Percentiles rank a stretch among this genome's conserved stretches.
Evolutionary conservation across 1,140 invertebrate genomes (phyloP).

Genomic region (Camponotus floridanus): DNA sequence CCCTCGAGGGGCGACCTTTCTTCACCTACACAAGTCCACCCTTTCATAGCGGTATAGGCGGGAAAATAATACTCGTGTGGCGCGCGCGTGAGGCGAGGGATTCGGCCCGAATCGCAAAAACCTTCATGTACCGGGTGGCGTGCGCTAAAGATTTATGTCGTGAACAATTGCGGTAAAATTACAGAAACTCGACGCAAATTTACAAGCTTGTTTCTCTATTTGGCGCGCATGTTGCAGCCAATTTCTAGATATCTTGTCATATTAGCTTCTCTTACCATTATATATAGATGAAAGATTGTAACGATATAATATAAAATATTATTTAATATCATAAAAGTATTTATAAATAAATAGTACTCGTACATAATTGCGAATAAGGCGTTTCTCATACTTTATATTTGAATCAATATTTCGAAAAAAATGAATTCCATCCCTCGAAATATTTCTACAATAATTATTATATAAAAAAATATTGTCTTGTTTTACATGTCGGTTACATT

Average conservation of each 20-base stretch:
- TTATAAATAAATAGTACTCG: neutral
- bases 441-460: neutral
- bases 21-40: conserved; percentile 36
- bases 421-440: neutral
- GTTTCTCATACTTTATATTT: neutral
- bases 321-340: neutral
- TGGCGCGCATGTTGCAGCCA: neutral
- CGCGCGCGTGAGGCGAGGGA: conserved; percentile 13
- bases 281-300: neutral
- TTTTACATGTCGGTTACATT: neutral
- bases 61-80: conserved; percentile 47
- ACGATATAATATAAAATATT: conserved; percentile 14
- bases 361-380: neutral
- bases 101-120: conserved; percentile 11
- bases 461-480: neutral
- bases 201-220: neutral
- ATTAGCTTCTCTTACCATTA: too few relatives aligned
- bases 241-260: neutral
- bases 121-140: conserved; percentile 10
- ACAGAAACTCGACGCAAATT: neutral
- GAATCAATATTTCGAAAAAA: neutral
- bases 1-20: conserved; percentile 59
- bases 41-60: conserved; percentile 32
- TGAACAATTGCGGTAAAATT: conserved; percentile 8
- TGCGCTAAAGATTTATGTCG: neutral